A percentile compares a stretch with the other conserved stretches of the same genome.
These are phyloP conservation scores for Myiozetetes cayanensis DNA, from an alignment of 2,113 vertebrate genomes.

Conservation along the genomic window DNA sequence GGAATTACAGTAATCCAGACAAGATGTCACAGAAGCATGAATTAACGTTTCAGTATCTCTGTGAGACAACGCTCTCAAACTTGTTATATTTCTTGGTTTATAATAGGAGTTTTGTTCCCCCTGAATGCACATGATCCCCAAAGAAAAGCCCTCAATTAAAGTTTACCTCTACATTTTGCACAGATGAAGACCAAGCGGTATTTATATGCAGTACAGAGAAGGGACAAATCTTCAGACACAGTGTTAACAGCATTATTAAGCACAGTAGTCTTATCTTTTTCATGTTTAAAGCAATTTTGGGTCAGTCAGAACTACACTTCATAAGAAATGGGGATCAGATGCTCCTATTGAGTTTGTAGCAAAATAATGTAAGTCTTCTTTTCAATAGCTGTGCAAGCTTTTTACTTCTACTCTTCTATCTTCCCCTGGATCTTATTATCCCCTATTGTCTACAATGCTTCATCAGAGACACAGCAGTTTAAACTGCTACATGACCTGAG, in stretches of 20 bases:
- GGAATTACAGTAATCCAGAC: conserved; percentile 66
- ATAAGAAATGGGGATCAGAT: conserved; percentile 40
- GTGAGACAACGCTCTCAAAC: conserved; percentile 28
- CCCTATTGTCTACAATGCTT: conserved; percentile 59
- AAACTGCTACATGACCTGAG: conserved; percentile 27
- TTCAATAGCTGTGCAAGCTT: conserved; percentile 63
- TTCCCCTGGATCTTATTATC: conserved; percentile 62
- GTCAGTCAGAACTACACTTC: conserved; percentile 52
- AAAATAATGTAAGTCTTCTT: conserved; percentile 57
- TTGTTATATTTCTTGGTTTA: conserved; percentile 62
- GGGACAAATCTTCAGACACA: conserved; percentile 39
- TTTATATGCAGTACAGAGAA: conserved; percentile 25
- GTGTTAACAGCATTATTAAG: conserved; percentile 40
- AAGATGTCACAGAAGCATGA: conserved; percentile 58
- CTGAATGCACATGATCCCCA: conserved; percentile 47
- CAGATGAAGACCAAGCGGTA: conserved; percentile 44
- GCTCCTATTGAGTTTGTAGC: conserved; percentile 40
- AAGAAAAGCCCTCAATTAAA: conserved; percentile 70
- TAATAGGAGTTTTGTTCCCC: conserved; percentile 55
- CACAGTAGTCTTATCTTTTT: conserved; percentile 62
- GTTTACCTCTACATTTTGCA: conserved; percentile 33
- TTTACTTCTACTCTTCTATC: conserved; percentile 59
- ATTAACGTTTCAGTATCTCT: conserved; percentile 60
- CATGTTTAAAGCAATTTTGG: conserved; percentile 60
- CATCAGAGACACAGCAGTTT: conserved; percentile 45